Evolutionary conservation across 2,113 vertebrate species (phyloP), one percentile per base, ranked within the genome.

Genomic region (Pterophyllum scalare): DNA sequence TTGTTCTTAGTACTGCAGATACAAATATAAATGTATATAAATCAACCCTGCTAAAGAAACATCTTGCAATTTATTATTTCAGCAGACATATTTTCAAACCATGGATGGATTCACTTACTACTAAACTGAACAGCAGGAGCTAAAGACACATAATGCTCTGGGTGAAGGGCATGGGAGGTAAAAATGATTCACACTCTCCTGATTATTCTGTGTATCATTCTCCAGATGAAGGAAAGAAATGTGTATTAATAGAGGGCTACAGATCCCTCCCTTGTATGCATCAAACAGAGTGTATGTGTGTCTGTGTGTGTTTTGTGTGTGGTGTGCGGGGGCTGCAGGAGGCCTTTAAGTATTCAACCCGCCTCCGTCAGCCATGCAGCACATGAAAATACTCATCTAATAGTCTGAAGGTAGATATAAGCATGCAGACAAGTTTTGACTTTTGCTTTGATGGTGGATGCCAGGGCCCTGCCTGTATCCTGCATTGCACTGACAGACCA

Each of bases 51-150:
- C 77, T 80, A 64, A 74, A 70, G 54, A 60, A 86, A 88, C 82
- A 79, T n/a, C 75, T 83, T 82, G 65, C 43, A 33, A 31, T 64
- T 82, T 75, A 59, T 79, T 77, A 67, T 81, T 64, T 65, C 64
- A 20, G 40, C 33, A 35, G 67, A 75, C 61, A 78, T 64, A 52
- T 75, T 85, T 79, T 72, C 52, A 85, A 80, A 75, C 43, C 7
- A n/a, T 22, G 64, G 77, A 84, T 46, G 61, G 59, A 79, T 77
- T 85, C 77, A 33, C 65, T 79, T 59, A 74, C 72, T 61, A 58
- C 67, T 35, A 40, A 83, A 80, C 54, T 3, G 59, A 88, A 83
- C 86, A 91, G 86, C 84, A 75, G 75, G 84, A 74, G 86, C 20
- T 56, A 59, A 60, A 82, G 80, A 78, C 38, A 43, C 65, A 56